Base-by-base conservation (phyloP, 2,888 invertebrate species). In the Apamea sordens region DNA sequence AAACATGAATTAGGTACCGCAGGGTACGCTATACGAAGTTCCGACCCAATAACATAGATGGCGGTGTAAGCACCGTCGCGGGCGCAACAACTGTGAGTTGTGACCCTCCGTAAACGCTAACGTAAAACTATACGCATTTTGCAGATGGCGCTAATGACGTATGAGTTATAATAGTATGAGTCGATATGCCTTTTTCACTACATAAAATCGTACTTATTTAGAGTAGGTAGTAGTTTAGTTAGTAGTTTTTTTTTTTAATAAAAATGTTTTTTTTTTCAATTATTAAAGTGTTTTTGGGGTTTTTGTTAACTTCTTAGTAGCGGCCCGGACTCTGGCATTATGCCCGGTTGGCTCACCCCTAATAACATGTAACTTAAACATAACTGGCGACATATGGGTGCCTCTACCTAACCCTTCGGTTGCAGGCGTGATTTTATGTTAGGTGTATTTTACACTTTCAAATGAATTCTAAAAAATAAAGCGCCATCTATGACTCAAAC, bases 31-130 rank as follows among this genome's bases (percentile, higher is more conserved):
- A 28, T 11, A 28, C 5, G 0, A 63, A 83, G 70, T 85, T 86
- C 73, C 0, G 0, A 2, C 1, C 13, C 0, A 24, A 24, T n/a
- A 59, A 8, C n/a, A 73, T 74, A 89, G 89, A 85, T 87, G 89
- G 84, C 86, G 80, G 1, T 73, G 63, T 63, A n/a, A n/a, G 13
- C 8, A 69, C 10, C 68, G 76, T 69, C 89, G 90, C 90, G 69
- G 36, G 89, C 90, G 89, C 88, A 89, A 2, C 21, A 59, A 47
- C 10, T 32, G 13, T n/a, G n/a, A n/a, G n/a, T n/a, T n/a, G n/a
- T 50, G 5, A 36, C 24, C 11, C 44, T 36, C n/a, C 2, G 10
- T 21, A 61, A 81, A 59, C 1, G 18, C 0, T 1, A 53, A 61
- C 0, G 6, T 50, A 21, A 65, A 44, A n/a, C 24, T 53, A 28